Percentiles rank a stretch among this genome's conserved stretches.
phyloP scores from a whole-genome alignment of 2,113 vertebrate genomes.

The Recurvirostra avosetta region DNA sequence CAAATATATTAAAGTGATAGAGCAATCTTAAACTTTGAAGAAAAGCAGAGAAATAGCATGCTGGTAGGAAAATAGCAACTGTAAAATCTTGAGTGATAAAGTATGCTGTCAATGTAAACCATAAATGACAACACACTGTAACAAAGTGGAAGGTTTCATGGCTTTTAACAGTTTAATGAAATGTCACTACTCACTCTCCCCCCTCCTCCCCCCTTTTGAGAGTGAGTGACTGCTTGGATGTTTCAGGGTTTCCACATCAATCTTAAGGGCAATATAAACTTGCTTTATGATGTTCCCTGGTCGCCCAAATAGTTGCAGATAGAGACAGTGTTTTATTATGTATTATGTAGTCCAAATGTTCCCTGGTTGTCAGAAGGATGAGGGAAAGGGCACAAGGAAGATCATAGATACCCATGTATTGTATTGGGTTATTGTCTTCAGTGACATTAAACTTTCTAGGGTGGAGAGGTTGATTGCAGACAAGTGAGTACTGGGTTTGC shows the following conservation, averaged over 20 bases:
- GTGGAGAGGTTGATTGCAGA: background rate
- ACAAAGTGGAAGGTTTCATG: background rate
- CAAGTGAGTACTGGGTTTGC: background rate
- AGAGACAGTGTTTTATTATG: background rate
- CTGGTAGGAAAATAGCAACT: background rate
- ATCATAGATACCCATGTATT: fast-evolving
- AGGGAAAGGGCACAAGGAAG: background rate
- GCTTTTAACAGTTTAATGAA: background rate
- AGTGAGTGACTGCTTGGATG: background rate
- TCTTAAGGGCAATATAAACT: background rate
- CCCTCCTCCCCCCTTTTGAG: fast-evolving
- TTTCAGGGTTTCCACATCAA: background rate
- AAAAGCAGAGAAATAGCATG: background rate
- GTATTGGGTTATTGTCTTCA: background rate
- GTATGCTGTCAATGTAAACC: background rate
- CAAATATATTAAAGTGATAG: background rate
- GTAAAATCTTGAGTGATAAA: background rate
- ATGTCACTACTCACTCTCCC: background rate
- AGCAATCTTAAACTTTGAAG: background rate
- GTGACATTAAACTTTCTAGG: background rate
- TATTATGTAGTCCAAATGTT: background rate
- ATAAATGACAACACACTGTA: background rate
- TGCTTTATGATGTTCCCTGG: background rate
- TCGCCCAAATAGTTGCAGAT: background rate
- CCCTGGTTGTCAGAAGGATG: background rate